Conservation (phyloP, 2,113 vertebrate genomes). For the Notothenia coriiceps region DNA sequence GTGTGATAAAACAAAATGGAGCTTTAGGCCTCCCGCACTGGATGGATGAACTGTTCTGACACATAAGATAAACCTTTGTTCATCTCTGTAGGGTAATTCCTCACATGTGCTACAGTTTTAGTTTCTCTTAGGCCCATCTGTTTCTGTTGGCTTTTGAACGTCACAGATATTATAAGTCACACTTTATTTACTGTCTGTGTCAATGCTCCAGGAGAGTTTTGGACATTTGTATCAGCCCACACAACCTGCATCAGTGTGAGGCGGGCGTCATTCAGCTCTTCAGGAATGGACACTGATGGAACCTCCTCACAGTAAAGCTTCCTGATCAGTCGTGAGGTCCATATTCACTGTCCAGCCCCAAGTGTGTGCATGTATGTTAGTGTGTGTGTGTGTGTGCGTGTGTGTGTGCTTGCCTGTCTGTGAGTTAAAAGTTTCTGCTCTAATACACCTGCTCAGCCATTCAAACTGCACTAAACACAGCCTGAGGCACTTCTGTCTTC, state of each 20-base stretch:
- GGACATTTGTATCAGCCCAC: neutral
- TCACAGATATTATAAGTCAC: neutral
- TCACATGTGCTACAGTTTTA: too few relatives aligned
- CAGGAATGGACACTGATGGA: neutral
- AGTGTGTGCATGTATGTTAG: conserved; percentile 3
- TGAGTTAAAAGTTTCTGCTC: conserved; percentile 73
- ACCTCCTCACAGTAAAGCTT: neutral
- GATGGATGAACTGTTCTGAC: too few relatives aligned
- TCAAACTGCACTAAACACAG: conserved; percentile 83
- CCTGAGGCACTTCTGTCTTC: conserved; percentile 74
- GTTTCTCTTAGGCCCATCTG: too few relatives aligned
- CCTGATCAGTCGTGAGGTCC: conserved; percentile 18
- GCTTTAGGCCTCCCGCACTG: too few relatives aligned
- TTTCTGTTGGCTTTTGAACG: neutral
- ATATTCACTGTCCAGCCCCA: conserved; percentile 6
- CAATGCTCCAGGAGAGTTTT: neutral
- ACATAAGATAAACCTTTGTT: too few relatives aligned
- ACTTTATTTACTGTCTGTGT: neutral
- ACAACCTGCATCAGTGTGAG: neutral
- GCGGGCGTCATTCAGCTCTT: neutral
- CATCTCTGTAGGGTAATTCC: too few relatives aligned
- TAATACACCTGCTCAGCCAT: conserved; percentile 85
- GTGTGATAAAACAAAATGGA: too few relatives aligned
- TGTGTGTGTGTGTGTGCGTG: conserved; percentile 9
- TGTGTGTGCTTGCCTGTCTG: conserved; percentile 20